A percentile compares a stretch with the other conserved stretches of the same genome.
These are phyloP conservation scores for Cyclura pinguis DNA, from an alignment of 2,797 vertebrate species.

Conservation along the genomic window DNA sequence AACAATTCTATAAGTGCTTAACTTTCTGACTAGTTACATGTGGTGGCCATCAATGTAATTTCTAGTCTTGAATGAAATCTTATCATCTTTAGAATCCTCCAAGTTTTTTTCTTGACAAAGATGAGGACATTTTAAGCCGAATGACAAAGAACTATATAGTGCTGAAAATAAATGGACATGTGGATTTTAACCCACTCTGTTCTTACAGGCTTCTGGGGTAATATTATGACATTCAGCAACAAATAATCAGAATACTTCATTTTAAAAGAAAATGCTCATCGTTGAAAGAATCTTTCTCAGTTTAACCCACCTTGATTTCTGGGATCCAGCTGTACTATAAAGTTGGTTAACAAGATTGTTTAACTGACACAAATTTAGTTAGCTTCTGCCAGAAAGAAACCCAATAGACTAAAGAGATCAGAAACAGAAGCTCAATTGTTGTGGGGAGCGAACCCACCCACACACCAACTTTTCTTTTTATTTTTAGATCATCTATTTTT, in stretches of 20 bases:
- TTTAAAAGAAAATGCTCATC: conserved; percentile 33
- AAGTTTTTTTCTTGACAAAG: neutral
- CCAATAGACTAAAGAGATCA: conserved; percentile 60
- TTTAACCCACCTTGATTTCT: conserved; percentile 29
- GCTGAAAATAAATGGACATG: neutral
- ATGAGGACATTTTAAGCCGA: neutral
- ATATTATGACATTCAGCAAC: neutral
- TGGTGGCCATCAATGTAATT: neutral
- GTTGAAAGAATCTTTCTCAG: conserved; percentile 31
- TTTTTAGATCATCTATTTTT: conserved; percentile 92
- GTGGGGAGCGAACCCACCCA: conserved; percentile 62
- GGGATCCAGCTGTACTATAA: conserved; percentile 25
- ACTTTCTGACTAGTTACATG: neutral
- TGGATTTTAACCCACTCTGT: neutral
- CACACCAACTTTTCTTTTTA: conserved; percentile 72
- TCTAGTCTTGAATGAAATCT: neutral
- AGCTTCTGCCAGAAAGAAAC: conserved; percentile 62
- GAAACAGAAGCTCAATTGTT: conserved; percentile 68
- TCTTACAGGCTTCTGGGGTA: neutral
- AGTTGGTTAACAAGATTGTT: conserved; percentile 14
- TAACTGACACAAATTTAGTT: conserved; percentile 61
- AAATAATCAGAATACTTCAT: neutral
- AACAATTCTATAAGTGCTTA: neutral
- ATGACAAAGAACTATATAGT: neutral
- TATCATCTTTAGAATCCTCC: neutral